A percentile compares a stretch with the other conserved stretches of the same genome.
Evolutionary conservation across 2,113 vertebrate genomes (phyloP).

Genomic region (Fukomys damarensis): DNA sequence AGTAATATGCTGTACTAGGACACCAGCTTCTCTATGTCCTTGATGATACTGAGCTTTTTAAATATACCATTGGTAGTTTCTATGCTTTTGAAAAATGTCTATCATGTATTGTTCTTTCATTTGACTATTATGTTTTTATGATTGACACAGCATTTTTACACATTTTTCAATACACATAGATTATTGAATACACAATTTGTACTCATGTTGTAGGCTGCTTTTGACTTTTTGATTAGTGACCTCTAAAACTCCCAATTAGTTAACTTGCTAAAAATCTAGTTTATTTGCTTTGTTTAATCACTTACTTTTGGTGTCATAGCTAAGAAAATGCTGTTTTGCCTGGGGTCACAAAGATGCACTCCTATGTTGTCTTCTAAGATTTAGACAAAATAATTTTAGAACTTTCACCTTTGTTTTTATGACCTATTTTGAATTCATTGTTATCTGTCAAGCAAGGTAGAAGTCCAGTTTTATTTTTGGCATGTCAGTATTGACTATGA

Average conservation of each 20-base stretch:
- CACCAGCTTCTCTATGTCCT: background rate
- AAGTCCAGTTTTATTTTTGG: background rate
- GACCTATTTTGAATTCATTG: background rate
- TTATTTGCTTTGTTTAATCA: background rate
- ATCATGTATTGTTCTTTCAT: background rate
- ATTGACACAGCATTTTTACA: background rate
- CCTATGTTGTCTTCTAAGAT: background rate
- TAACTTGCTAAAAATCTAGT: background rate
- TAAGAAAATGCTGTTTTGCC: background rate
- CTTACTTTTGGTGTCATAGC: background rate
- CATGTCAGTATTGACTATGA: background rate
- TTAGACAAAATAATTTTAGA: background rate
- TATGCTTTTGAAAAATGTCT: background rate
- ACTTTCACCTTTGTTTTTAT: background rate
- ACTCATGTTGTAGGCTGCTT: background rate
- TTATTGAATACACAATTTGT: background rate
- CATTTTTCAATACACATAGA: background rate
- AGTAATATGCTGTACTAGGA: background rate
- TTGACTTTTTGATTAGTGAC: background rate
- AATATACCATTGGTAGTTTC: background rate
- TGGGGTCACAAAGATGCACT: background rate
- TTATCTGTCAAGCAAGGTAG: background rate
- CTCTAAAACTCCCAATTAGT: background rate
- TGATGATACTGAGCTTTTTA: background rate
- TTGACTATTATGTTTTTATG: background rate